Conservation (phyloP, 2,797 vertebrate species). For the Microcaecilia unicolor region DNA sequence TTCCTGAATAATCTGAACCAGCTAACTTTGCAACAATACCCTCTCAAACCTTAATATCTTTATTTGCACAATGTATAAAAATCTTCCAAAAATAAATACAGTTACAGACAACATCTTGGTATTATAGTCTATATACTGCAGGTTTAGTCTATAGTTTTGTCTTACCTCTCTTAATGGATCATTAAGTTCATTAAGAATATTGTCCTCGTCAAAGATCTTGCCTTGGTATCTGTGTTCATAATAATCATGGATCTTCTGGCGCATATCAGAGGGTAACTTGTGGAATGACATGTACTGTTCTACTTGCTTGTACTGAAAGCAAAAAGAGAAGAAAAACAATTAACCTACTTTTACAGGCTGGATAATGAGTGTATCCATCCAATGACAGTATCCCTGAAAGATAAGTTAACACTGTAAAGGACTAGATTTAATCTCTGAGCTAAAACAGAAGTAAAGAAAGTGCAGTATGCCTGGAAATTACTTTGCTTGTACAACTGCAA, state of each 20-base stretch:
- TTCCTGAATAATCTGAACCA: too few relatives aligned
- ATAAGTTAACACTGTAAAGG: too few relatives aligned
- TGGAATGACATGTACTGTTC: conserved; percentile 99
- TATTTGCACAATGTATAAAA: too few relatives aligned
- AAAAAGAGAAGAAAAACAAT: conserved; percentile 17
- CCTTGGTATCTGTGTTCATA: conserved; percentile 97
- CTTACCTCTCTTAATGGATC: conserved; percentile 96
- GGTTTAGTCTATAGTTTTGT: neutral
- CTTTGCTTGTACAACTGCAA: too few relatives aligned
- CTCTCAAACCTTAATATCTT: too few relatives aligned
- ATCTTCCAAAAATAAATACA: neutral
- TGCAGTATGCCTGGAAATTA: too few relatives aligned
- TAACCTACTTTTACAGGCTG: too few relatives aligned
- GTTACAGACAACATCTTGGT: neutral
- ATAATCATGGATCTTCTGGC: conserved; percentile 97
- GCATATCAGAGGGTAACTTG: conserved; percentile 96
- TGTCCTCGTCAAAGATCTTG: conserved; percentile 97
- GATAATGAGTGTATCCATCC: too few relatives aligned
- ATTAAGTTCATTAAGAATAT: conserved; percentile 93
- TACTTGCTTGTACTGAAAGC: conserved; percentile 91
- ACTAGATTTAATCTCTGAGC: too few relatives aligned
- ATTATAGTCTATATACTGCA: accelerated
- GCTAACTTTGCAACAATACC: too few relatives aligned
- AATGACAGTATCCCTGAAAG: too few relatives aligned
- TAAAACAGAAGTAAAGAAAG: too few relatives aligned